Conservation (phyloP, 30 jellyfish, hydroid and myxozoan genomes). For the Aurelia sp. region DNA sequence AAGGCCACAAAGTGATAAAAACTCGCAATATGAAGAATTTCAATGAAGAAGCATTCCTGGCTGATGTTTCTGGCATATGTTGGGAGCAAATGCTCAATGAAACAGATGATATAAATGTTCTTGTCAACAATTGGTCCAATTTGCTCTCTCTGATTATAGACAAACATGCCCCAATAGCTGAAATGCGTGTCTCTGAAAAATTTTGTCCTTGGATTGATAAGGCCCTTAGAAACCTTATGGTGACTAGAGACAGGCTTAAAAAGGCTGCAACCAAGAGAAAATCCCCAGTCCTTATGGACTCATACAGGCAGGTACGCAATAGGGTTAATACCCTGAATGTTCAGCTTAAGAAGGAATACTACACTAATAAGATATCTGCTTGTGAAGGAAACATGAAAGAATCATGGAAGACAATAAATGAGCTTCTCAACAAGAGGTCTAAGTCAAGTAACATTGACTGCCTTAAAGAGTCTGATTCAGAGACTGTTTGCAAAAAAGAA, state of each 20-base stretch:
- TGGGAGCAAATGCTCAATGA: too few species aligned
- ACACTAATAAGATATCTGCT: neutral
- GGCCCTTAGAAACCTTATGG: constrained; percentile 34
- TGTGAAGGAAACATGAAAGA: too few species aligned
- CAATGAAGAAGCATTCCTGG: too few species aligned
- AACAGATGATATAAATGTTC: neutral
- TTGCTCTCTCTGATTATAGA: constrained; percentile 22
- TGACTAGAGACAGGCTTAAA: constrained; percentile 42
- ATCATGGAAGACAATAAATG: too few species aligned
- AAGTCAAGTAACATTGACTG: too few species aligned
- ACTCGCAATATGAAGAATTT: too few species aligned
- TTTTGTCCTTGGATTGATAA: constrained; percentile 16
- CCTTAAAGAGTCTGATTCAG: too few species aligned
- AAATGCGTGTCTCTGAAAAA: constrained; percentile 16
- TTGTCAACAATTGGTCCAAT: constrained; percentile 54
- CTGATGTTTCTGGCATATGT: too few species aligned
- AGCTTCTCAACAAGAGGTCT: too few species aligned
- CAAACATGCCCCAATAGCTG: constrained; percentile 43
- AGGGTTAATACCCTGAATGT: constrained; percentile 39
- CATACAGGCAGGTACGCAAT: constrained; percentile 57
- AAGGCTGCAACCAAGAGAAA: constrained; percentile 39
- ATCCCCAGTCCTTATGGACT: constrained; percentile 55
- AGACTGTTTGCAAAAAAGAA: too few species aligned
- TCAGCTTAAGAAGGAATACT: constrained; percentile 53
- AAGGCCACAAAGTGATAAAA: too few species aligned